These are phyloP conservation scores for Caenorhabditis angaria DNA, from an alignment of 2,888 invertebrate genomes.

Conservation along the genomic window DNA sequence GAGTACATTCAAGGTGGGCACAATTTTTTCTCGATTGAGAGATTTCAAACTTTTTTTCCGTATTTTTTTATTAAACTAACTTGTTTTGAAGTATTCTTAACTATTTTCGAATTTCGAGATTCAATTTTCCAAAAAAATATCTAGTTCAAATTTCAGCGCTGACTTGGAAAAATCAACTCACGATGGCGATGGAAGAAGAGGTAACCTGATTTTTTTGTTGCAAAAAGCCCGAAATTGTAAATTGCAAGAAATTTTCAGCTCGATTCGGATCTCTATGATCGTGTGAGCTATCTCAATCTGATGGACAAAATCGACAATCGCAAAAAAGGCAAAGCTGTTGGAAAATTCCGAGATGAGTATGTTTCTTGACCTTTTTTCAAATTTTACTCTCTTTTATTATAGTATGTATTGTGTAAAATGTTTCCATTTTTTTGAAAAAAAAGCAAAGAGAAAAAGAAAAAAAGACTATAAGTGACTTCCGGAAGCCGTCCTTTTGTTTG, in stretches of 20 bases:
- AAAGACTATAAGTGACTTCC: constrained; percentile 40
- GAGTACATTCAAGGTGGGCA: neutral
- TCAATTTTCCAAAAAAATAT: neutral
- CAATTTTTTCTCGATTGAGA: neutral
- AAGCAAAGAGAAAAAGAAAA: constrained; percentile 13
- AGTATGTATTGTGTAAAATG: constrained; percentile 3
- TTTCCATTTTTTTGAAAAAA: constrained; percentile 2
- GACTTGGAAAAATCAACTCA: neutral
- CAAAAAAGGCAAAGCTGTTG: constrained; percentile 25
- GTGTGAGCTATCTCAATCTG: constrained; percentile 59
- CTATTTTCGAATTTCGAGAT: neutral
- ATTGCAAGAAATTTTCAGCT: constrained; percentile 39
- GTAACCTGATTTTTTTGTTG: constrained; percentile 10
- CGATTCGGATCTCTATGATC: constrained; percentile 64
- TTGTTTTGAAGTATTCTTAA: neutral
- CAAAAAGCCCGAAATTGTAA: no score
- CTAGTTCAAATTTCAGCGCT: neutral
- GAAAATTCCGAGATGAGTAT: constrained; percentile 51
- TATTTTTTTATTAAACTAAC: neutral
- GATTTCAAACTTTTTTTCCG: neutral
- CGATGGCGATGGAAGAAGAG: constrained; percentile 40
- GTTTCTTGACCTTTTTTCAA: constrained; percentile 18
- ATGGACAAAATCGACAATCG: constrained; percentile 48
- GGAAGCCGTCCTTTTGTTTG: constrained; percentile 39
- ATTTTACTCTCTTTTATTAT: neutral